Evolutionary conservation across 2,113 vertebrate genomes (phyloP).

Genomic region (Hippocampus mohnikei): DNA sequence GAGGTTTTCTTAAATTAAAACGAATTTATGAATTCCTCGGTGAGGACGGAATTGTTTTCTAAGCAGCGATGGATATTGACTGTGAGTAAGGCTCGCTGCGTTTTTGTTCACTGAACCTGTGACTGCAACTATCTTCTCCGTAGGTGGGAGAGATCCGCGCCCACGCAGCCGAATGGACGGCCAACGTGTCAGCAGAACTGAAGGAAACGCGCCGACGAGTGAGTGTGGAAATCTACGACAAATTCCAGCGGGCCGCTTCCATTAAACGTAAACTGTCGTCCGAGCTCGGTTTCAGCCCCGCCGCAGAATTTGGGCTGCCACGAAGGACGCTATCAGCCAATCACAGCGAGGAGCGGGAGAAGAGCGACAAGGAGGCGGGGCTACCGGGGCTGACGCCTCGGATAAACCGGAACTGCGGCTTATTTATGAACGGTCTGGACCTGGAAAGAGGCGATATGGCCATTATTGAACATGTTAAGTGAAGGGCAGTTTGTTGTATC

Average conservation of each 20-base stretch:
- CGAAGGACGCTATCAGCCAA: conserved; percentile 83
- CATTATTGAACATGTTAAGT: conserved; percentile 86
- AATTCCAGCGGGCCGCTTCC: conserved; percentile 92
- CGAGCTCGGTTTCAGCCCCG: conserved; percentile 80
- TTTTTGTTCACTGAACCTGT: background rate
- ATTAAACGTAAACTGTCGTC: conserved; percentile 94
- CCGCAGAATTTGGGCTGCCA: conserved; percentile 81
- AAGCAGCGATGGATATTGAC: background rate
- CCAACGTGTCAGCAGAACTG: conserved; percentile 93
- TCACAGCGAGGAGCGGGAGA: conserved; percentile 63
- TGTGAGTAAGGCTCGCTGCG: background rate
- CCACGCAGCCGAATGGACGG: conserved; percentile 95
- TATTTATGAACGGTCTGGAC: conserved; percentile 86
- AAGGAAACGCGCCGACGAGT: conserved; percentile 92
- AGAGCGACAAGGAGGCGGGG: conserved; percentile 65
- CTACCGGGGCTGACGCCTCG: conserved; percentile 30
- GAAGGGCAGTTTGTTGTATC: background rate
- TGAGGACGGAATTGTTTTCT: too few relatives aligned
- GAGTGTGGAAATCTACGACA: conserved; percentile 96
- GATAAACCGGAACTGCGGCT: conserved; percentile 76
- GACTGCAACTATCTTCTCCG: background rate
- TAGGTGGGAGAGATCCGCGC: conserved; percentile 96
- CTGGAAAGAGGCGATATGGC: conserved; percentile 79
- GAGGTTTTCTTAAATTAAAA: too few relatives aligned
- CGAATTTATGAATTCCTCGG: too few relatives aligned